Evolutionary conservation across 2,113 vertebrate genomes (phyloP), one percentile per base, ranked within the genome.

Genomic region (Callaeas wilsoni): DNA sequence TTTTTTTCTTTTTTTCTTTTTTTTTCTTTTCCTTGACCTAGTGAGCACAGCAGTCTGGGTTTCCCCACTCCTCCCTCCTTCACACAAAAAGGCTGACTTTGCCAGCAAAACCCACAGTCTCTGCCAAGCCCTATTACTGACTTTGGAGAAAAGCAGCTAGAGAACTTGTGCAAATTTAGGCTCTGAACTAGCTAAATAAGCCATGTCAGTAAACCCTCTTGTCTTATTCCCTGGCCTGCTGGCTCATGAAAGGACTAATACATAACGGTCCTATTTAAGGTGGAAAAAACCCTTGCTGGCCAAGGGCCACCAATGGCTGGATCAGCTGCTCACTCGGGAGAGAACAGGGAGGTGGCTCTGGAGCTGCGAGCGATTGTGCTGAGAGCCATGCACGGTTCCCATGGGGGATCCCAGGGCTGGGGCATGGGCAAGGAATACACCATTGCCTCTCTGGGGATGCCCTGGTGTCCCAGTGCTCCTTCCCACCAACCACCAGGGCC

Each of bases 181-280:
- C 86, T 95, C 93, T 92, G 91, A 95, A 95, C 78, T 95, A 89
- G 88, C 95, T 93, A 84, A 97, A 94, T 94, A 97, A 96, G 73
- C 93, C 57, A 32, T 96, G 92, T 93, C 89, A 94, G 87, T 96
- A 92, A 87, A 82, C 65, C 73, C 86, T 67, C 89, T 96, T 96
- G 87, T 90, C 87, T 93, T 95, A 84, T 65, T 97, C 90, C 68
- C 65, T 93, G 84, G 87, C 78, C 84, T 90, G 76, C 88, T 87
- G 74, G 73, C 89, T 91, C n/a, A 13, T 83, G 92, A 94, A 96
- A 94, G 69, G 73, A 65, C 87, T 80, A 30, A 89, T 77, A 89
- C 33, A 95, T 96, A 97, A 95, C 25, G 25, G 79, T 46, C 63
- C 90, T 90, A 71, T 97, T 97, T 93, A 97, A 92, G 77, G 65